These are phyloP conservation scores for Limnephilus auricula DNA, from an alignment of 2,888 invertebrate species.

Conservation along the genomic window DNA sequence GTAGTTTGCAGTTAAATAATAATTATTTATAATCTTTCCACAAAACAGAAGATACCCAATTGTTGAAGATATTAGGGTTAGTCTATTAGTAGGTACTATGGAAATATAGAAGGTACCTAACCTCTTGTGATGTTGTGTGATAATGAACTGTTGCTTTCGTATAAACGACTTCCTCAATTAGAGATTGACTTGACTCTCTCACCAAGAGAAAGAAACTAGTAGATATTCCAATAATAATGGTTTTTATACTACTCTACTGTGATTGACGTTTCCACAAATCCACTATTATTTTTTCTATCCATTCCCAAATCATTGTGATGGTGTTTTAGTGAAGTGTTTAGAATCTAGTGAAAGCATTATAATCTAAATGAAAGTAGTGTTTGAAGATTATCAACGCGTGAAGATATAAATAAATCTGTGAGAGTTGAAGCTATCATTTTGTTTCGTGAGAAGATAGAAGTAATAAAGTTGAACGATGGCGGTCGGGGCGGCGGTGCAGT, in stretches of 20 bases:
- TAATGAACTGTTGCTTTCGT: no score
- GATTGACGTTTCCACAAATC: no score
- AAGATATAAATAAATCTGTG: not conserved
- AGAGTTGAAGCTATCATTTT: not conserved
- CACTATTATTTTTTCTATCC: not conserved
- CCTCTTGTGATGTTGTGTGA: not conserved
- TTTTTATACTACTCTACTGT: not conserved
- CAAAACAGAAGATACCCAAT: no score
- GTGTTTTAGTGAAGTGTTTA: not conserved
- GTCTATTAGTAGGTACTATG: no score
- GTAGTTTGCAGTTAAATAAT: no score
- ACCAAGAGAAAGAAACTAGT: not conserved
- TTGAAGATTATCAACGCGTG: not conserved
- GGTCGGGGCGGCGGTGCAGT: constrained; percentile 62
- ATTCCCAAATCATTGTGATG: not conserved
- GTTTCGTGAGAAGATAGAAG: not conserved
- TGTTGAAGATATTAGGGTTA: no score
- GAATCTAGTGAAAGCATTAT: no score
- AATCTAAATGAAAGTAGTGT: not conserved
- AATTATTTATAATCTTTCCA: no score
- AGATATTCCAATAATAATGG: not conserved
- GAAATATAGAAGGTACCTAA: not conserved
- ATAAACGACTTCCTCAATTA: not conserved
- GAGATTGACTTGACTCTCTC: not conserved
- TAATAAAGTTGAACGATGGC: constrained; percentile 53